Percentiles rank a stretch among this genome's conserved stretches.
Conservation (phyloP, 2,113 vertebrate species). For the Garra rufa region DNA sequence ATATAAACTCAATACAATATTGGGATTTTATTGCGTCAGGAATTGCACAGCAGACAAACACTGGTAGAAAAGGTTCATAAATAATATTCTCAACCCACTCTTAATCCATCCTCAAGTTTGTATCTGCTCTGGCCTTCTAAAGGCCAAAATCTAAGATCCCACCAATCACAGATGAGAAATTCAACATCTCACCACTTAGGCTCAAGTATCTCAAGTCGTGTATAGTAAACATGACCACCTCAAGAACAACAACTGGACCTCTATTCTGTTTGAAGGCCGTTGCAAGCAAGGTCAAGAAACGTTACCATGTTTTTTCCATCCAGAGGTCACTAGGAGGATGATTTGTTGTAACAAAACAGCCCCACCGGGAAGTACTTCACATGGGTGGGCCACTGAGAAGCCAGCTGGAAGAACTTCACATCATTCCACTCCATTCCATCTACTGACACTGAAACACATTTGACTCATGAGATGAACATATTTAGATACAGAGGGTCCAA, state of each 20-base stretch:
- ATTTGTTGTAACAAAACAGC: slow-evolving; percentile 74
- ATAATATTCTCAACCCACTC: neutral
- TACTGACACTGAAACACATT: slow-evolving; percentile 73
- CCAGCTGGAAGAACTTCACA: slow-evolving; percentile 68
- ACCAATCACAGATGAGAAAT: neutral
- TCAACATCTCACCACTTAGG: neutral
- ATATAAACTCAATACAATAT: slow-evolving; percentile 27
- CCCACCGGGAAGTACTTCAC: slow-evolving; percentile 83
- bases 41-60: slow-evolving; percentile 42
- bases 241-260: neutral
- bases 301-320: neutral
- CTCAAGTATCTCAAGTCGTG: neutral
- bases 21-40: slow-evolving; percentile 51
- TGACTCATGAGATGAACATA: neutral
- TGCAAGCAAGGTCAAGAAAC: slow-evolving; percentile 17
- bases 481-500: neutral
- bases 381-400: slow-evolving; percentile 82
- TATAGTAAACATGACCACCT: neutral
- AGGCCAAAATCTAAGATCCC: neutral
- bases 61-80: slow-evolving; percentile 7
- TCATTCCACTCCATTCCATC: slow-evolving; percentile 83
- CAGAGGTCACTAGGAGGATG: slow-evolving; percentile 60
- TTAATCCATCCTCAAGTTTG: neutral
- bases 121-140: neutral
- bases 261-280: neutral